A percentile compares a stretch with the other conserved stretches of the same genome.
phyloP scores from a whole-genome alignment of 2,888 invertebrate genomes.

The Melanophora roralis region DNA sequence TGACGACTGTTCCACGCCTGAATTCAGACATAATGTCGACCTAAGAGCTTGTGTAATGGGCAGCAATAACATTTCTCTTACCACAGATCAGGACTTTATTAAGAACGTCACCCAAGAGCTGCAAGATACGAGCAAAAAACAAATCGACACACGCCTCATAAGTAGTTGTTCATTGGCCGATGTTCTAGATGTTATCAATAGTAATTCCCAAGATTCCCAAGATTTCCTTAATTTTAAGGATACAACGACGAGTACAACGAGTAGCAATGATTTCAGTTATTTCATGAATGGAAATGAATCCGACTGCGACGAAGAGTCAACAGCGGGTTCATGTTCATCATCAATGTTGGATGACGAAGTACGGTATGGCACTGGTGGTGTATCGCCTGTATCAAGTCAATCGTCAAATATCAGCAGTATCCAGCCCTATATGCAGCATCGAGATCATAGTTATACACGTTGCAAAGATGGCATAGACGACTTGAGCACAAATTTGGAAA shows the following conservation, averaged over 20 bases:
- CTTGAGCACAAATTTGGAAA: constrained; percentile 85
- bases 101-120: constrained; percentile 73
- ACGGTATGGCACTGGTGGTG: constrained; percentile 55
- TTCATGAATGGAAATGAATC: constrained; percentile 50
- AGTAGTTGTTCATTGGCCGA: constrained; percentile 66
- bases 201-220: constrained; percentile 1
- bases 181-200: constrained; percentile 72
- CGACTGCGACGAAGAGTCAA: constrained; percentile 63
- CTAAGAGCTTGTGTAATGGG: constrained; percentile 76
- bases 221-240: constrained; percentile 20
- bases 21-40: constrained; percentile 75
- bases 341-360: constrained; percentile 59
- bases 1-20: constrained; percentile 70
- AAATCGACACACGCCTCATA: constrained; percentile 65
- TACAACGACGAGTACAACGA: constrained; percentile 50
- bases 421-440: constrained; percentile 67
- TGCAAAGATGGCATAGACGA: constrained; percentile 80
- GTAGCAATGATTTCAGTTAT: constrained; percentile 32
- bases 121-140: constrained; percentile 72
- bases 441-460: constrained; percentile 85
- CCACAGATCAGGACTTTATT: constrained; percentile 68
- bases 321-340: constrained; percentile 49
- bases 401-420: constrained; percentile 49
- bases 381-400: constrained; percentile 63
- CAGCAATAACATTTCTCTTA: constrained; percentile 75